These are phyloP conservation scores for Antedon mediterranea DNA, from an alignment of 53 echinoderm and acorn worm species.

Conservation along the genomic window DNA sequence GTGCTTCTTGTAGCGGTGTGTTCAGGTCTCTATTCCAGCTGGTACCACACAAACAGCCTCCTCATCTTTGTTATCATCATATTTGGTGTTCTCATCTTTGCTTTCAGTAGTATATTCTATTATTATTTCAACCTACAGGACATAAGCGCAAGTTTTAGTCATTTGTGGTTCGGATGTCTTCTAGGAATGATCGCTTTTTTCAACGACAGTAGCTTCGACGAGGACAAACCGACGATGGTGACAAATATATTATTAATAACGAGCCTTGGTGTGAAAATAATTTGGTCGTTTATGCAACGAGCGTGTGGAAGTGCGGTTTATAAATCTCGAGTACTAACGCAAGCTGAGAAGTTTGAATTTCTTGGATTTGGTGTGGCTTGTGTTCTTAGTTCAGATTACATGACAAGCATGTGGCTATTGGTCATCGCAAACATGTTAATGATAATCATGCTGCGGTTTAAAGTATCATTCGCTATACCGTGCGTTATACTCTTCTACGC, in stretches of 20 bases:
- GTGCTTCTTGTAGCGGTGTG: constrained; percentile 59
- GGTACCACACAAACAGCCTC: constrained; percentile 47
- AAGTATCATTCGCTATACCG: constrained; percentile 56
- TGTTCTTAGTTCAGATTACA: constrained; percentile 34
- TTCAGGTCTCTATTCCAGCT: constrained; percentile 69
- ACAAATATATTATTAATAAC: constrained; percentile 47
- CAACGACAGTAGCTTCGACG: constrained; percentile 2
- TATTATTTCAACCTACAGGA: constrained; percentile 66
- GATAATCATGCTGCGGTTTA: constrained; percentile 53
- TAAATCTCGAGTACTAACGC: constrained; percentile 43
- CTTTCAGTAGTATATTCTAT: constrained; percentile 80
- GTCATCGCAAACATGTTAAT: constrained; percentile 52
- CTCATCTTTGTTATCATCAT: constrained; percentile 53
- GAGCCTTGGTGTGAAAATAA: constrained; percentile 49
- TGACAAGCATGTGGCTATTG: constrained; percentile 62
- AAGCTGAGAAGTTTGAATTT: constrained; percentile 65
- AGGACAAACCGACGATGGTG: constrained; percentile 33
- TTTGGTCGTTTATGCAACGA: constrained; percentile 55
- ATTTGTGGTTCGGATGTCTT: constrained; percentile 88
- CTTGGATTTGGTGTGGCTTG: constrained; percentile 79
- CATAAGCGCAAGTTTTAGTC: constrained; percentile 54
- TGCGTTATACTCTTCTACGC: constrained; percentile 30
- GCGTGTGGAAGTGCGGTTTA: constrained; percentile 46
- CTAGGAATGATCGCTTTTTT: constrained; percentile 72
- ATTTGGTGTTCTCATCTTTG: constrained; percentile 59